Percentiles rank a stretch among this genome's conserved stretches.
These are phyloP conservation scores for Myopa tessellatipennis DNA, from an alignment of 2,888 invertebrate species.

Conservation along the genomic window DNA sequence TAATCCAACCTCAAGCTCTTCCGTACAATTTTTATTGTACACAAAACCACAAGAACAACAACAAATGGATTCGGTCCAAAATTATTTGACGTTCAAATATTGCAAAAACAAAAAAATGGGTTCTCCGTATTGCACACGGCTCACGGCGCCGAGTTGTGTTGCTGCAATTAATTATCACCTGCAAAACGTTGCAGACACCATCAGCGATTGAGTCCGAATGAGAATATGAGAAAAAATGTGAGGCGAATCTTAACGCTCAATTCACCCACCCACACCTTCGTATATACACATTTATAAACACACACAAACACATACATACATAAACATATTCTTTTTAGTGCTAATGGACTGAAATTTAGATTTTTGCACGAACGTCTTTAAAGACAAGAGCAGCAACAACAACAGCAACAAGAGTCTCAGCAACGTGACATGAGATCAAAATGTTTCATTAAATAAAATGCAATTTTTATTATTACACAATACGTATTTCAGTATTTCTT, in stretches of 20 bases:
- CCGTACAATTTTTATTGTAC: too few relatives aligned
- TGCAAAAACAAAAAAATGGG: too few relatives aligned
- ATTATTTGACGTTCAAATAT: too few relatives aligned
- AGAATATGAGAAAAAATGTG: background rate
- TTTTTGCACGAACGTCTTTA: background rate
- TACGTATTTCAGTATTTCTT: background rate
- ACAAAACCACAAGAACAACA: too few relatives aligned
- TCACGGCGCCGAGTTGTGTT: background rate
- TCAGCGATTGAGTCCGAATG: background rate
- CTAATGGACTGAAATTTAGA: background rate
- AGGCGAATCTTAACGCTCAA: background rate
- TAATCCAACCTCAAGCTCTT: too few relatives aligned
- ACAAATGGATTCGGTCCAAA: background rate
- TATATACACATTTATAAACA: background rate
- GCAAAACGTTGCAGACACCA: background rate
- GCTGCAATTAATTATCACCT: constrained; percentile 17
- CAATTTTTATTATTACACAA: constrained; percentile 14
- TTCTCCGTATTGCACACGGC: constrained; percentile 12
- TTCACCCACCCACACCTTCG: background rate
- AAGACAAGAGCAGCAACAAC: background rate
- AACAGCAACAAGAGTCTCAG: background rate
- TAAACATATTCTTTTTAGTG: background rate
- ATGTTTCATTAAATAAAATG: constrained; percentile 2
- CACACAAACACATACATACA: background rate
- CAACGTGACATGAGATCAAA: constrained; percentile 22